phyloP scores from a whole-genome alignment of 2,797 vertebrate genomes.

The Arremon brunneinucha region DNA sequence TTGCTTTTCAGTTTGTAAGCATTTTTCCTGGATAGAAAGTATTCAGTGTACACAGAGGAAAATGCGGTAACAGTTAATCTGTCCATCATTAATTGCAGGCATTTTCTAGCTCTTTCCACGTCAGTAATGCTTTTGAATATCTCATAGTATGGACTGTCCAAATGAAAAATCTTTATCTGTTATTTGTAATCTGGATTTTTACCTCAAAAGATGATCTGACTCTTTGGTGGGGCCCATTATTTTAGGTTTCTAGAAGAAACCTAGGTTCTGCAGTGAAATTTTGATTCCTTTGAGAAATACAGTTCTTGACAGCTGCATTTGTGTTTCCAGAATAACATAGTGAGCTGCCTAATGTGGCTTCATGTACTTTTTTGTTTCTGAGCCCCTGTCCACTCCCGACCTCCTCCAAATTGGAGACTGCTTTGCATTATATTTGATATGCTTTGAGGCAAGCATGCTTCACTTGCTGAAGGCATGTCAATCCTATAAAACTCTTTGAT shows the following conservation, averaged over 20 bases:
- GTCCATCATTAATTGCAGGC: not conserved
- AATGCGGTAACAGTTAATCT: not conserved
- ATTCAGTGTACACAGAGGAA: accelerated
- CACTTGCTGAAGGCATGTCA: not conserved
- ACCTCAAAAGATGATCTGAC: not conserved
- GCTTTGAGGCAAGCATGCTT: conserved; percentile 12
- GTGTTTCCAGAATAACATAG: not conserved
- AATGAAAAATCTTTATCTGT: not conserved
- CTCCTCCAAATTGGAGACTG: not conserved
- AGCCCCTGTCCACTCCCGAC: accelerated
- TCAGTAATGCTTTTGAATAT: not conserved
- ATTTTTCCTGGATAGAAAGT: not conserved
- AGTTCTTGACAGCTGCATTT: not conserved
- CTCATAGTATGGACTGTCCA: not conserved
- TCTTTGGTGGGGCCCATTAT: not conserved
- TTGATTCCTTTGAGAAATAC: not conserved
- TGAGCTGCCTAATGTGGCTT: not conserved
- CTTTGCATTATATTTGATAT: conserved; percentile 17
- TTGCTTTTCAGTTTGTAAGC: not conserved
- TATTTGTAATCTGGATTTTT: not conserved
- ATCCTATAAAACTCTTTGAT: not conserved
- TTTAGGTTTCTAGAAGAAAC: not conserved
- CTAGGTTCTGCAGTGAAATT: not conserved
- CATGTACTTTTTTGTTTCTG: not conserved
- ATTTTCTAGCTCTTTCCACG: not conserved